These are phyloP conservation scores for Borostomias antarcticus DNA, from an alignment of 2,797 vertebrate species.

Conservation along the genomic window DNA sequence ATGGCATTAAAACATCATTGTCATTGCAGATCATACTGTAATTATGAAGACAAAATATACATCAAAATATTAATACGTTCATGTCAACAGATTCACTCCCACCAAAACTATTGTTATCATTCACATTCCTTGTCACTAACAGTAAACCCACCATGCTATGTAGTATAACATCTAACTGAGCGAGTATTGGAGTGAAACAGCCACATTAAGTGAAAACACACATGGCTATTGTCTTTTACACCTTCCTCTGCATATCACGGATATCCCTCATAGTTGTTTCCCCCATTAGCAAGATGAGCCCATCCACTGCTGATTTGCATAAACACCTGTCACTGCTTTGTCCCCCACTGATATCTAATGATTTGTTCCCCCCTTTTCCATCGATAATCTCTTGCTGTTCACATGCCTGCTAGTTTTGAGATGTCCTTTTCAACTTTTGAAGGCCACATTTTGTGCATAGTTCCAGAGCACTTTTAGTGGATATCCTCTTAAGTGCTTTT, in stretches of 20 bases:
- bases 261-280: constrained; percentile 60
- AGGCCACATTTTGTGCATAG: background rate
- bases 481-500: background rate
- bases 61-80: no score
- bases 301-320: constrained; percentile 69
- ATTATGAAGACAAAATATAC: no score
- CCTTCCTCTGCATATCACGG: constrained; percentile 51
- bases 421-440: constrained; percentile 16
- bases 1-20: no score
- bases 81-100: no score
- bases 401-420: constrained; percentile 45
- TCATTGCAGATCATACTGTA: no score
- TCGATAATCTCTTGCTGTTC: constrained; percentile 55
- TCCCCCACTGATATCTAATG: constrained; percentile 73
- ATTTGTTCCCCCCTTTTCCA: constrained; percentile 56
- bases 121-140: no score
- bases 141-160: no score
- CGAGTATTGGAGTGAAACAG: no score
- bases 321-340: constrained; percentile 77
- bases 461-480: background rate
- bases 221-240: constrained; percentile 24
- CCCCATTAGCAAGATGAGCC: constrained; percentile 69
- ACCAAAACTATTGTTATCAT: no score
- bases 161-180: no score
- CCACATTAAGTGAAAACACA: no score